Evolutionary conservation across 2,797 vertebrate genomes (phyloP).

Genomic region (Sebastes minor): DNA sequence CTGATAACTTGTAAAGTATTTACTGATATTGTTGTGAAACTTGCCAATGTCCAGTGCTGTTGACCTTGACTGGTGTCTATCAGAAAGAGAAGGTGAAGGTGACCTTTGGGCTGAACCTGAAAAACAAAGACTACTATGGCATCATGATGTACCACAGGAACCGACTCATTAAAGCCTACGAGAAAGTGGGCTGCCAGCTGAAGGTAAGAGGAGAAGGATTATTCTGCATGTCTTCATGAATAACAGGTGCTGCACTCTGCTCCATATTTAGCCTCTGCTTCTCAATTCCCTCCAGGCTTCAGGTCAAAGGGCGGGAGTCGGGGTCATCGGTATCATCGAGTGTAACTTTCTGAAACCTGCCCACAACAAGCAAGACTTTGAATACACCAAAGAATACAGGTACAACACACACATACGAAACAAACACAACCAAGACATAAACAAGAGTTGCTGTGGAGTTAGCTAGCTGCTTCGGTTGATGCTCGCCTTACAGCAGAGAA

Average conservation of each 20-base stretch:
- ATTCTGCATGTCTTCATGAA: not conserved
- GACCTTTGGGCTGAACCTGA: constrained; percentile 84
- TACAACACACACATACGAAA: constrained; percentile 30
- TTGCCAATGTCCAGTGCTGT: not conserved
- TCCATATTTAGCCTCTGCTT: not conserved
- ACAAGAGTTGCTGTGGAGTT: not conserved
- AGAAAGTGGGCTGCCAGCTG: constrained; percentile 87
- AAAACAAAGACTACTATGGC: constrained; percentile 82
- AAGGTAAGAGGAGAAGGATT: constrained; percentile 69
- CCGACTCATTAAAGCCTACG: constrained; percentile 85
- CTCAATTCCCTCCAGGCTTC: constrained; percentile 62
- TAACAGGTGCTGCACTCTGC: not conserved
- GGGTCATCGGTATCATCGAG: constrained; percentile 87
- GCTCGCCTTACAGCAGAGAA: not conserved
- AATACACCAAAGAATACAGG: constrained; percentile 89
- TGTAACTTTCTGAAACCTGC: constrained; percentile 88
- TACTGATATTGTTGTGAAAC: not conserved
- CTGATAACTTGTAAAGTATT: not conserved
- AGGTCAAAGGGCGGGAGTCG: constrained; percentile 79
- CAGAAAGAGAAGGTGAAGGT: constrained; percentile 88
- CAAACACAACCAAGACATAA: not conserved
- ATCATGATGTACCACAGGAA: constrained; percentile 91
- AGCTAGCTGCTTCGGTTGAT: not conserved
- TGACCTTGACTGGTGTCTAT: constrained; percentile 57
- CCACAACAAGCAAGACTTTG: constrained; percentile 89